Conservation (phyloP, 2,888 invertebrate genomes). For the Ichneumon xanthorius region DNA sequence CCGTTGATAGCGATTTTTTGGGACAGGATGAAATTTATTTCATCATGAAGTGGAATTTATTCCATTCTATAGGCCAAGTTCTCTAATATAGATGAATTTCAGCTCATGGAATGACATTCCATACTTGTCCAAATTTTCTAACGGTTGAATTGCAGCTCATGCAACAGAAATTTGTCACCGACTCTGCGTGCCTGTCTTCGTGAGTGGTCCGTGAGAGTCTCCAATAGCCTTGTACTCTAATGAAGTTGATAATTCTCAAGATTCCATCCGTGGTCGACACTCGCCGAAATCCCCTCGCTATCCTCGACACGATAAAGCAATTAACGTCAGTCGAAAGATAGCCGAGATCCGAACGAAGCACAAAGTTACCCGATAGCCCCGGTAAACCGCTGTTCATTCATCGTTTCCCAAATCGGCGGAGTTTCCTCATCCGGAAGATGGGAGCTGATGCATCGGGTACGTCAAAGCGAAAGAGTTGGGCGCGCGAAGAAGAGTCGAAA, state of each 20-base stretch:
- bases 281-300: neutral
- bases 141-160: neutral
- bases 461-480: conserved; percentile 47
- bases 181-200: no score
- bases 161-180: no score
- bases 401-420: conserved; percentile 11
- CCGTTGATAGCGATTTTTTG: neutral
- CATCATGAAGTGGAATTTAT: no score
- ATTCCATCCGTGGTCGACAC: neutral
- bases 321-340: neutral
- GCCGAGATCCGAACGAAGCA: neutral
- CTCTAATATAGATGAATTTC: no score
- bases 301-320: neutral
- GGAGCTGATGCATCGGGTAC: conserved; percentile 32
- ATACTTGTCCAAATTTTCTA: neutral
- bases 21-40: no score
- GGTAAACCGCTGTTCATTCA: conserved; percentile 2
- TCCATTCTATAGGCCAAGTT: no score
- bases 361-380: neutral
- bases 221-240: neutral
- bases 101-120: neutral
- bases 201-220: no score
- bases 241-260: neutral
- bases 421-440: conserved; percentile 47
- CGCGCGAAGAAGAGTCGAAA: conserved; percentile 24